Conservation (phyloP, 2,797 vertebrate genomes). For the Microctenopoma steveboyesi region DNA sequence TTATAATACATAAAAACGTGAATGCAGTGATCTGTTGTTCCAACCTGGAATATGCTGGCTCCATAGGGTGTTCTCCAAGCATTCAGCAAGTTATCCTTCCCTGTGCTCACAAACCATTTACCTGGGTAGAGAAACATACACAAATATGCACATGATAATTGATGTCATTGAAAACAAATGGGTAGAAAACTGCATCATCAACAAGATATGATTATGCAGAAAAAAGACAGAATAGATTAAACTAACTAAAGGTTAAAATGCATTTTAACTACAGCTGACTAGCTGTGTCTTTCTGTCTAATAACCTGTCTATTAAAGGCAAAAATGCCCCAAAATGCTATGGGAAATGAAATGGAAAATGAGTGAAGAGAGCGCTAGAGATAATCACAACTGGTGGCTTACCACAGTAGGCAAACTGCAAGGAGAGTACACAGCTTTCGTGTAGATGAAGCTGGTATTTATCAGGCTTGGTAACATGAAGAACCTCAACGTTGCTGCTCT, state of each 20-base stretch:
- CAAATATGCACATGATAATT: constrained; percentile 27
- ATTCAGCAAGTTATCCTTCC: constrained; percentile 88
- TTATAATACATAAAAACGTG: not conserved
- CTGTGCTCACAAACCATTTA: constrained; percentile 91
- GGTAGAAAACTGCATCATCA: not conserved
- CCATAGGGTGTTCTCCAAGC: constrained; percentile 89
- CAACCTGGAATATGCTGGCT: constrained; percentile 90
- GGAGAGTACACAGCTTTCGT: constrained; percentile 97
- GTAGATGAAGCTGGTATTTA: constrained; percentile 97
- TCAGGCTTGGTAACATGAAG: constrained; percentile 96
- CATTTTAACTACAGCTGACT: no score
- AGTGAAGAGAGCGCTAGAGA: not conserved
- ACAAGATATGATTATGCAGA: not conserved
- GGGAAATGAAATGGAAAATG: not conserved
- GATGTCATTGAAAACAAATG: constrained; percentile 6
- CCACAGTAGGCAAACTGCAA: constrained; percentile 97
- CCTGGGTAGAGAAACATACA: constrained; percentile 69
- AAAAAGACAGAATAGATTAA: not conserved
- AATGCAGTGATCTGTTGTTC: constrained; percentile 29
- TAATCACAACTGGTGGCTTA: constrained; percentile 67
- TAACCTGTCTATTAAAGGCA: not conserved
- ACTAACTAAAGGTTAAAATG: not conserved
- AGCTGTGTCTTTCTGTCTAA: no score
- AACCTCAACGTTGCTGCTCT: constrained; percentile 97
- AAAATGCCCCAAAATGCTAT: not conserved